Evolutionary conservation across 2,888 invertebrate species (phyloP).

Genomic region (Machimus rusticus): DNA sequence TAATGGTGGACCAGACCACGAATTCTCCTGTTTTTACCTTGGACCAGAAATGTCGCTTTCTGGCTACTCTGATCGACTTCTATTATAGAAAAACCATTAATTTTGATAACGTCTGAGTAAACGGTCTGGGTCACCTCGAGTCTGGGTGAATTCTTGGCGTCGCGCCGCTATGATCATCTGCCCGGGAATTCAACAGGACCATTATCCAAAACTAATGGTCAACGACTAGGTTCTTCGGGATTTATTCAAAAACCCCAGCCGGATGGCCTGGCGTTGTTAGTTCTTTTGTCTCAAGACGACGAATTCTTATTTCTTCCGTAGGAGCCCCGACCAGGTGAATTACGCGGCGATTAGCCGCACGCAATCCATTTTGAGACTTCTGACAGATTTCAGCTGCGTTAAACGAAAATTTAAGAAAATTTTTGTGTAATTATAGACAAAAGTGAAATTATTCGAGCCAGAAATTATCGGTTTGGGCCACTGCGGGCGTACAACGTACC

Average conservation of each 20-base stretch:
- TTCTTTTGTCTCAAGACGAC: slow-evolving; percentile 6
- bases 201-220: slow-evolving; percentile 27
- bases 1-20: not conserved
- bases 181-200: not conserved
- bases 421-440: slow-evolving; percentile 47
- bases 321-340: slow-evolving; percentile 32
- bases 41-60: slow-evolving; percentile 13
- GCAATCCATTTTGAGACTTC: slow-evolving; percentile 46
- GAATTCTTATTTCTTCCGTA: not conserved
- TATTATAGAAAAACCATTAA: slow-evolving; percentile 28
- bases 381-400: slow-evolving; percentile 45
- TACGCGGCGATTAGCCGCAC: slow-evolving; percentile 46
- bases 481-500: not conserved
- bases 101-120: slow-evolving; percentile 29
- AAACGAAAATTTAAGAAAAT: slow-evolving; percentile 47
- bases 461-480: slow-evolving; percentile 30
- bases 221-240: slow-evolving; percentile 7
- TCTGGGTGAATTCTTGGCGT: not conserved
- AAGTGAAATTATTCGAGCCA: slow-evolving; percentile 45
- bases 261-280: not conserved
- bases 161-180: not conserved
- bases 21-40: not conserved
- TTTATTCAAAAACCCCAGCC: not conserved
- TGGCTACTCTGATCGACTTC: not conserved
- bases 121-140: not conserved